Conservation (phyloP, 2,888 invertebrate species). For the Aplocera efformata region DNA sequence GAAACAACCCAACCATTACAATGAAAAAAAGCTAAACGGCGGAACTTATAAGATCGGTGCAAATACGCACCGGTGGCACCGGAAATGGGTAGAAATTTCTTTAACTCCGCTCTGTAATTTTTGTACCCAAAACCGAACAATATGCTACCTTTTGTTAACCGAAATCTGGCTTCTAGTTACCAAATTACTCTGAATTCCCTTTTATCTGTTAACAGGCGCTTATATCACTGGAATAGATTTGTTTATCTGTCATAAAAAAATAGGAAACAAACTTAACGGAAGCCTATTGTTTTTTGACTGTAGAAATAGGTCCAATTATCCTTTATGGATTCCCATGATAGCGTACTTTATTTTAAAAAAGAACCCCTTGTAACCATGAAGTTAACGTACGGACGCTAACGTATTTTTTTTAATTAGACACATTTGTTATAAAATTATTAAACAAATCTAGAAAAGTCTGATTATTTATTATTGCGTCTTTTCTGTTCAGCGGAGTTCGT, state of each 20-base stretch:
- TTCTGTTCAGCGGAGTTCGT: too few species aligned
- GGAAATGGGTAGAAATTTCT: conserved; percentile 13
- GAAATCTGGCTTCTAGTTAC: conserved; percentile 36
- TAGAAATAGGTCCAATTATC: conserved; percentile 73
- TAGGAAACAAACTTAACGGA: conserved; percentile 52
- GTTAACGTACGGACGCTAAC: too few species aligned
- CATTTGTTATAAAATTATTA: too few species aligned
- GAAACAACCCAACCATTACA: too few species aligned
- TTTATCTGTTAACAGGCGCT: conserved; percentile 47
- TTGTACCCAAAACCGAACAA: conserved; percentile 29
- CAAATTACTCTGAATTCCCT: conserved; percentile 46
- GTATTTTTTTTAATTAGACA: too few species aligned
- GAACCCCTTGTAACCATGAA: too few species aligned
- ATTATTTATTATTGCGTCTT: too few species aligned
- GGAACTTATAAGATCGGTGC: conserved; percentile 12
- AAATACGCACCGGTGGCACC: conserved; percentile 6
- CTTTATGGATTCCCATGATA: too few species aligned
- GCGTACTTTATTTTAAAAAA: too few species aligned
- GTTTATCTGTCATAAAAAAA: conserved; percentile 47
- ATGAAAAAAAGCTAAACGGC: background rate
- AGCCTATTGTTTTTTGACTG: too few species aligned
- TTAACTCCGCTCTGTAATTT: conserved; percentile 16
- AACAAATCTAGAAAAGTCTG: too few species aligned
- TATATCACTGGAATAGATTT: conserved; percentile 46
- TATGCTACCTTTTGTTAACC: conserved; percentile 34